Evolutionary conservation across 2,797 vertebrate species (phyloP).

Genomic region (Zalophus californianus): DNA sequence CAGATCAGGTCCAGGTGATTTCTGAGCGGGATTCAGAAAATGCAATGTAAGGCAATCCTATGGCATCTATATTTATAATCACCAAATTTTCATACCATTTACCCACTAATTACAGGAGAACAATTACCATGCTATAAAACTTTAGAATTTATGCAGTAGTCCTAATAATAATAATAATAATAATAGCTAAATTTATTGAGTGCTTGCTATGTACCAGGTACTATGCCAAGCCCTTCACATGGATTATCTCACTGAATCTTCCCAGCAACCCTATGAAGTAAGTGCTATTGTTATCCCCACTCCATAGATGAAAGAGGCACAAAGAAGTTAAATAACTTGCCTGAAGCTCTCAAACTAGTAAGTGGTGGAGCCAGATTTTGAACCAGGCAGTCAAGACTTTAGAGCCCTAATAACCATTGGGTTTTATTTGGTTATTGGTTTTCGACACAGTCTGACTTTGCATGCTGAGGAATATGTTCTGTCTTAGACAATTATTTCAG

Average conservation of each 20-base stretch:
- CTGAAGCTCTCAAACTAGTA: background rate
- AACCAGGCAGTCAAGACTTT: background rate
- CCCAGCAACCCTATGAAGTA: background rate
- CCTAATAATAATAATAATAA: background rate
- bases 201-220: background rate
- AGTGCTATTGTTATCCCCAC: background rate
- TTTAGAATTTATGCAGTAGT: background rate
- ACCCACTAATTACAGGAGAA: constrained; percentile 36
- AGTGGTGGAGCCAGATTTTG: background rate
- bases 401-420: background rate
- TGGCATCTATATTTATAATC: background rate
- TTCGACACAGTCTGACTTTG: background rate
- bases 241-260: constrained; percentile 39
- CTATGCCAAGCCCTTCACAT: background rate
- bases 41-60: background rate
- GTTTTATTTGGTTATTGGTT: constrained; percentile 44
- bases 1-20: background rate
- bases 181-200: background rate
- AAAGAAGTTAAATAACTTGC: constrained; percentile 4
- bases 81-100: constrained; percentile 37
- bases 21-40: background rate
- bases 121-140: constrained; percentile 27
- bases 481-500: constrained; percentile 58
- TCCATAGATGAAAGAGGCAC: background rate
- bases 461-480: constrained; percentile 14